A percentile compares a stretch with the other conserved stretches of the same genome.
Evolutionary conservation across 2,113 vertebrate species (phyloP).

Genomic region (Perccottus glenii): DNA sequence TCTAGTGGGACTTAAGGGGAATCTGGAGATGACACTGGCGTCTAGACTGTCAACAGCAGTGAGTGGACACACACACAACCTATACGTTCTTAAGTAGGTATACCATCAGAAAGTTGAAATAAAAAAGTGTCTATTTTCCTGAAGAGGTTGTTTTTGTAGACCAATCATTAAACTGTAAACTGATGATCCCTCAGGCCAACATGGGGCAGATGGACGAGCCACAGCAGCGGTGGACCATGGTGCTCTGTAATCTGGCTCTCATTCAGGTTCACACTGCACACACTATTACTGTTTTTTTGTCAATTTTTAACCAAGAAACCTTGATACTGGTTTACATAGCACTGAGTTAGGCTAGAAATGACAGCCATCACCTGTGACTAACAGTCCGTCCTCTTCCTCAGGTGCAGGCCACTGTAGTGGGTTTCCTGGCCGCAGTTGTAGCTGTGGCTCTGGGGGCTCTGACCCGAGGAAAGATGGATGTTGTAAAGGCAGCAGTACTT

Average conservation of each 20-base stretch:
- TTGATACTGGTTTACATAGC: too few species aligned
- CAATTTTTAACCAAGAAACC: too few species aligned
- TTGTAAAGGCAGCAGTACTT: conserved; percentile 80
- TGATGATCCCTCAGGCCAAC: conserved; percentile 80
- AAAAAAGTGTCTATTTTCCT: too few species aligned
- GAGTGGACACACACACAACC: conserved; percentile 37
- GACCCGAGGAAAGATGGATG: conserved; percentile 79
- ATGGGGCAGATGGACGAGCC: conserved; percentile 86
- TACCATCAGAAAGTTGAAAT: neutral
- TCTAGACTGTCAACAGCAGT: conserved; percentile 92
- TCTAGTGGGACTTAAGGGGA: conserved; percentile 93
- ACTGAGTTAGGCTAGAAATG: too few species aligned
- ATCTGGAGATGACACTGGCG: conserved; percentile 92
- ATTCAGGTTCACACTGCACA: conserved; percentile 81
- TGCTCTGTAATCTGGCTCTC: conserved; percentile 87
- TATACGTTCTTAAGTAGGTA: conserved; percentile 2
- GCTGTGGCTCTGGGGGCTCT: conserved; percentile 83
- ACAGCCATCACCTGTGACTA: neutral
- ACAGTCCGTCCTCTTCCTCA: conserved; percentile 53
- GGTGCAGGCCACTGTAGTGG: conserved; percentile 92
- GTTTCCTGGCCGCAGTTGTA: conserved; percentile 87
- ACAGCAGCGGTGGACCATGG: conserved; percentile 83
- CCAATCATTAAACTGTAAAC: neutral
- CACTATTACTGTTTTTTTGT: neutral
- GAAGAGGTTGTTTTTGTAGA: too few species aligned